A percentile compares a stretch with the other conserved stretches of the same genome.
Evolutionary conservation across 1,140 invertebrate species (phyloP).

Genomic region (Trissolcus basalis): DNA sequence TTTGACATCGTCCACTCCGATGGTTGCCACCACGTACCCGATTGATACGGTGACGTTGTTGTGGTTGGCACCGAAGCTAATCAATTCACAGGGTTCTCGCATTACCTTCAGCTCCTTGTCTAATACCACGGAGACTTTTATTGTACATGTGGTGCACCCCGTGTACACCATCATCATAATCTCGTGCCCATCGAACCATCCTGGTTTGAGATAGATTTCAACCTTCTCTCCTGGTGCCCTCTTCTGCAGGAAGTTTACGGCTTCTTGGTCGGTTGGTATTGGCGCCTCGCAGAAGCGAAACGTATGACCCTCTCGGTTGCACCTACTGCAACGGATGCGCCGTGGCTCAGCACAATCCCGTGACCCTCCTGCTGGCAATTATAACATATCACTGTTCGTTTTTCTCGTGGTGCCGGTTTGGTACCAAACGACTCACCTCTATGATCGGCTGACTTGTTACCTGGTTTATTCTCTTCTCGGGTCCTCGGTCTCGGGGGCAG

Average conservation of each 20-base stretch:
- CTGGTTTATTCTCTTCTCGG: no score
- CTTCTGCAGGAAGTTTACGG: not conserved
- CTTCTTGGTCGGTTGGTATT: not conserved
- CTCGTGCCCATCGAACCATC: not conserved
- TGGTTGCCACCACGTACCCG: no score
- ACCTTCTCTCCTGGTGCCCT: no score
- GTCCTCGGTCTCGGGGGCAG: no score
- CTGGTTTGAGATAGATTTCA: no score
- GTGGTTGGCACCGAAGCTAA: no score
- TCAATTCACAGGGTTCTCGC: not conserved
- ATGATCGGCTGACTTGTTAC: not conserved
- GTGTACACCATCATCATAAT: conserved; percentile 6
- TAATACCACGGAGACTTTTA: conserved; percentile 2
- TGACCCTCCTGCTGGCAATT: conserved; percentile 8
- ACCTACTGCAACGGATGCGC: conserved; percentile 8
- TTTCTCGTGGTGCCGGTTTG: not conserved
- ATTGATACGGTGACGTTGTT: no score
- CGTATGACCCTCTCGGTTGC: not conserved
- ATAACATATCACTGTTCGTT: conserved; percentile 9
- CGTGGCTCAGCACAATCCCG: conserved; percentile 2
- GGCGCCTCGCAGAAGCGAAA: conserved; percentile 2
- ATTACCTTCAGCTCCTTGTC: not conserved
- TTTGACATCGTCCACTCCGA: no score
- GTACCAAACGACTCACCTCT: not conserved
- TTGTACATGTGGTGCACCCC: conserved; percentile 3